Evolutionary conservation across 2,113 vertebrate genomes (phyloP), one percentile per base, ranked within the genome.

Genomic region (Porphyrio hochstetteri): DNA sequence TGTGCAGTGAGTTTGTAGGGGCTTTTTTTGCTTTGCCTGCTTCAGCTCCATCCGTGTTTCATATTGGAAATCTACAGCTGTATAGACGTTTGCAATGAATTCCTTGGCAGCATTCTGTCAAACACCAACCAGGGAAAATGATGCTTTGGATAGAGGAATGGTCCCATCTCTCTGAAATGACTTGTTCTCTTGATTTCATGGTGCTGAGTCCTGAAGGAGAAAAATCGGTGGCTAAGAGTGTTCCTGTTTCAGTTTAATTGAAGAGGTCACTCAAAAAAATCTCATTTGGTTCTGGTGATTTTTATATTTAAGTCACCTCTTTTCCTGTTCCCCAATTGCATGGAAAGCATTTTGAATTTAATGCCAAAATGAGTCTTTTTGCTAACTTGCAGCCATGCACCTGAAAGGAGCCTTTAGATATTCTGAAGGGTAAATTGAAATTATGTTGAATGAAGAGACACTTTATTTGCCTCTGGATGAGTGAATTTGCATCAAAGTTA

Each of bases 381-480:
- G 10, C 40, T 90, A 16, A 19, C 11, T 4, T 0, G 1, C 7
- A 70, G 24, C 19, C 2, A 2, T 23, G 3, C 6, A 40, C 8
- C 10, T 44, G 29, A 36, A 63, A 77, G 23, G 24, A 81, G 9
- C 16, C 5, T 67, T 92, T 70, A 84, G 11, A 27, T 90, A 9
- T 57, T 86, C 42, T 38, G 35, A 31, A 67, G 17, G 12, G 13
- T 63, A 68, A 88, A 20, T 16, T 50, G 60, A 50, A 35, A 38
- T 42, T 11, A 18, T 36, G 16, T 57, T 76, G 61, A 86, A 67
- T 11, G 81, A 82, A 80, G 9, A 21, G 17, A 76, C 65, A 36
- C 67, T n/a, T 5, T 27, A 15, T 90, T 63, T 90, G 17, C 52
- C 35, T 64, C 18, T 27, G 23, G 31, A 44, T 72, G n/a, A 72